Base-by-base conservation (phyloP, 2,113 vertebrate species). In the Alligator sinensis region DNA sequence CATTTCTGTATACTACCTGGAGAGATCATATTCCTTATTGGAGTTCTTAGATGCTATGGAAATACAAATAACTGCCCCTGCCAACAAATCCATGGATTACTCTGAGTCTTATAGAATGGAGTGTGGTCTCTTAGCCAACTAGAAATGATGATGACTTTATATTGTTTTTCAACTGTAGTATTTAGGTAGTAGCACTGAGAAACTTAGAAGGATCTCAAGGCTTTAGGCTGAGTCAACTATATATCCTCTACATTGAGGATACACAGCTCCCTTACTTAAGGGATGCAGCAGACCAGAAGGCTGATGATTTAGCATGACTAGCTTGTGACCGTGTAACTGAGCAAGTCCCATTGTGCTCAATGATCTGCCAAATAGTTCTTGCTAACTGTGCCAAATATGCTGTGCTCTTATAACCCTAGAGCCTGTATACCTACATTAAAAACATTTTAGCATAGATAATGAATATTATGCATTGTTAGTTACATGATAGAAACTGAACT, bases 401-500 rank as follows among this genome's bases (percentile, higher is more conserved):
- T 86, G 66, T 76, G 85, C 72, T 86, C 34, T 28, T 28, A 61
- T 94, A 87, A 92, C 83, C 91, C 75, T 66, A 64, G 58, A 94
- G 91, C 63, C n/a, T 88, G 34, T 87, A 72, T 72, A 30, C 72
- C 18, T 76, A 3, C 58, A 88, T 19, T 38, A 64, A 63, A 88
- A 95, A 89, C 3, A 76, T 62, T 92, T 30, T 80, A 58, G 68
- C 21, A 60, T 88, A 92, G 90, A 77, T 93, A 92, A 91, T 84
- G 3, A 91, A 13, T 77, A 28, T 62, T 28, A 17, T 63, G 8
- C 59, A 80, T 74, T 27, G 88, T 87, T 59, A 84, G 27, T 62
- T 78, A 84, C 89, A 68, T 77, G n/a, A 92, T 81, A 87, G 77
- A 78, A 83, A 60, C 77, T 1, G 78, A 88, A 9, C n/a, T 7